phyloP scores from a whole-genome alignment of 2,888 invertebrate genomes.

The Heliconius ismenius region DNA sequence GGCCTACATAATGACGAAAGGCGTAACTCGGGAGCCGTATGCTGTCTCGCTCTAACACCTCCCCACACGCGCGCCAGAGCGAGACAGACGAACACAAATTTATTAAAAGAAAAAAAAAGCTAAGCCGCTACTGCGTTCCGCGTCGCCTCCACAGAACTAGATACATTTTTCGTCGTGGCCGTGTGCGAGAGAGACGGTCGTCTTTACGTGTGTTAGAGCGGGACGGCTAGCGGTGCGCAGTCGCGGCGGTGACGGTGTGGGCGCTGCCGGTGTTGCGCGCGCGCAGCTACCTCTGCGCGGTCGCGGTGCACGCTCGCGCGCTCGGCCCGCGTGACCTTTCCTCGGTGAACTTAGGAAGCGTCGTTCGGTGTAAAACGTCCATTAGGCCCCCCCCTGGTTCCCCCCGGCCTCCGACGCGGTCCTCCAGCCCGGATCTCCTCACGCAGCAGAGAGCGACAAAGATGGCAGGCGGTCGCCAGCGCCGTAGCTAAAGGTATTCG shows the following conservation, averaged over 20 bases:
- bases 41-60: conserved; percentile 71
- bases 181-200: conserved; percentile 59
- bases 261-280: conserved; percentile 82
- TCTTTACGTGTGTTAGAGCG: conserved; percentile 52
- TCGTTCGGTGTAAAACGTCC: conserved; percentile 78
- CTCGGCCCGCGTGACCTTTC: conserved; percentile 80
- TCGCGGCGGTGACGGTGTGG: conserved; percentile 75
- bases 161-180: conserved; percentile 80
- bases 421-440: conserved; percentile 58
- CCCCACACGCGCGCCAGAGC: conserved; percentile 77
- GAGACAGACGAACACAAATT: conserved; percentile 81
- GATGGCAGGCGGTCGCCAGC: conserved; percentile 71
- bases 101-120: conserved; percentile 78
- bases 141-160: conserved; percentile 80
- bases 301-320: conserved; percentile 77
- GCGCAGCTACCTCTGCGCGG: conserved; percentile 76
- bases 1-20: conserved; percentile 81
- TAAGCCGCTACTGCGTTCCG: conserved; percentile 78
- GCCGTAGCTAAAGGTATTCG: conserved; percentile 79
- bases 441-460: conserved; percentile 71
- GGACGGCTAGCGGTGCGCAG: conserved; percentile 58
- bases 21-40: conserved; percentile 81
- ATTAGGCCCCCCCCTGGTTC: conserved; percentile 65
- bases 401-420: conserved; percentile 68
- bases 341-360: conserved; percentile 81